These are phyloP conservation scores for Autographa pulchrina DNA, from an alignment of 2,888 invertebrate genomes.

Conservation along the genomic window DNA sequence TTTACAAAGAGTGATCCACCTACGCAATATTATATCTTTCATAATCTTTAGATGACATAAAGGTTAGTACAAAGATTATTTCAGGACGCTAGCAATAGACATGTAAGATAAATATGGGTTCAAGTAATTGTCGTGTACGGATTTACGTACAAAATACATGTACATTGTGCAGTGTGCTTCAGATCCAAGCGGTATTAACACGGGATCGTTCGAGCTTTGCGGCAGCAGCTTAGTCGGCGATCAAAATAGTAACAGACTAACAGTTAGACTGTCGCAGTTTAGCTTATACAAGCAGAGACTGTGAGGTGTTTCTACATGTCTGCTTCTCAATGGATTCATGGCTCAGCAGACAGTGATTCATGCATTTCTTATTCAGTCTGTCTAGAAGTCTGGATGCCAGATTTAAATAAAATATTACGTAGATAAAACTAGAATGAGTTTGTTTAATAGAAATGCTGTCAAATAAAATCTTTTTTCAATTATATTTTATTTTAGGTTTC, in stretches of 20 bases:
- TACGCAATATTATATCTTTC: not conserved
- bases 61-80: not conserved
- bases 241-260: slow-evolving; percentile 51
- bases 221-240: slow-evolving; percentile 38
- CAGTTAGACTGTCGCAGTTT: slow-evolving; percentile 40
- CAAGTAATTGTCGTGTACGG: not conserved
- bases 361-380: not conserved
- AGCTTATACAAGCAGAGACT: slow-evolving; percentile 23
- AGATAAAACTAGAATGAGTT: not conserved
- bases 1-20: not conserved
- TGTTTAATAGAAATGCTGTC: not conserved
- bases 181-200: slow-evolving; percentile 24
- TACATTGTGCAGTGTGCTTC: slow-evolving; percentile 1
- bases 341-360: slow-evolving; percentile 13
- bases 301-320: slow-evolving; percentile 19
- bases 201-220: slow-evolving; percentile 37
- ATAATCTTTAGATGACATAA: not conserved
- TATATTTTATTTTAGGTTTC: not conserved
- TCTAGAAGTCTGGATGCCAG: not conserved
- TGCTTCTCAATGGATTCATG: slow-evolving; percentile 40
- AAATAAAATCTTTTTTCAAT: not conserved
- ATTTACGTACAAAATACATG: not conserved
- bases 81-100: not conserved
- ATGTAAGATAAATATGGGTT: not conserved
- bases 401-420: not conserved